Conservation (phyloP, 2,113 vertebrate species). For the Myiagra hebetior region DNA sequence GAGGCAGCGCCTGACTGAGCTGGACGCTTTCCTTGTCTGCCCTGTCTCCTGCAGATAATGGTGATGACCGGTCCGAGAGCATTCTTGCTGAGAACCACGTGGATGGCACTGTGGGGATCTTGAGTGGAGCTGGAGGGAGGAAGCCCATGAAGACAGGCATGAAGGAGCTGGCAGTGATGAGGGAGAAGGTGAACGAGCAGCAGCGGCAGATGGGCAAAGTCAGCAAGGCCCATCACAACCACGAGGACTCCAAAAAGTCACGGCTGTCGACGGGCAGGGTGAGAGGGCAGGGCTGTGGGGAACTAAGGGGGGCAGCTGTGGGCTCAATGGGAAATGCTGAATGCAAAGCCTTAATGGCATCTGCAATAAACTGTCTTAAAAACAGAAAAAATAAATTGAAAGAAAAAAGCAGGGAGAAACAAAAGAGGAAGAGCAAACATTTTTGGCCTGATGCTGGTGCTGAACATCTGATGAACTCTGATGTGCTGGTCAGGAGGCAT, state of each 20-base stretch:
- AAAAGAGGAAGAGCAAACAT: not conserved
- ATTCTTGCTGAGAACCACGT: conserved; percentile 66
- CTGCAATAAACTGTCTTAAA: not conserved
- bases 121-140: conserved; percentile 44
- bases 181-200: conserved; percentile 75
- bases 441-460: not conserved
- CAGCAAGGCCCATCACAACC: conserved; percentile 55
- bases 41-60: conserved; percentile 52
- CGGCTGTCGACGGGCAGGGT: conserved; percentile 70
- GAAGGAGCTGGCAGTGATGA: conserved; percentile 75
- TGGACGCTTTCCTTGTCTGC: not conserved
- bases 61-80: conserved; percentile 61
- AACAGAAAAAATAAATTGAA: not conserved
- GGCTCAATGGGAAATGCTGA: not conserved
- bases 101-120: conserved; percentile 61
- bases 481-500: not conserved
- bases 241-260: conserved; percentile 74
- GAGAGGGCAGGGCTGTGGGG: not conserved
- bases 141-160: conserved; percentile 67
- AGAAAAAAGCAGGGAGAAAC: rapidly evolving
- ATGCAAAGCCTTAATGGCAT: not conserved
- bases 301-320: not conserved
- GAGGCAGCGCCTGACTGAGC: not conserved
- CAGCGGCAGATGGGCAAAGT: conserved; percentile 76
- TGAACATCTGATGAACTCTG: not conserved